phyloP scores from a whole-genome alignment of 2,888 invertebrate species.

The Sminthurinus aureus region DNA sequence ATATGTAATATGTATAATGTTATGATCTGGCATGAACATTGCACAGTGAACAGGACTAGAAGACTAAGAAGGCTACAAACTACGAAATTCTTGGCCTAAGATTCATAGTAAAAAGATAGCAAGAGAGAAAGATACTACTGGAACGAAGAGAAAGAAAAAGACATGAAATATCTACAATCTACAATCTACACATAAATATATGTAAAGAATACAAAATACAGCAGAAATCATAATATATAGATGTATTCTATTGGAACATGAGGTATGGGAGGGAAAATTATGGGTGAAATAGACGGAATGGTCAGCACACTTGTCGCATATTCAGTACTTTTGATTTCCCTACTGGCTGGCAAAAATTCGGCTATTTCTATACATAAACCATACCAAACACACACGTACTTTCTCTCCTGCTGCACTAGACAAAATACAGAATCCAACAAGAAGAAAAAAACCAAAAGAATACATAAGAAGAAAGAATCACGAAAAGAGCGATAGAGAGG shows the following conservation, averaged over 20 bases:
- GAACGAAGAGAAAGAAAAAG: too few relatives aligned
- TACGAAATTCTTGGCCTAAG: background rate
- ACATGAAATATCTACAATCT: background rate
- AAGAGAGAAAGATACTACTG: too few relatives aligned
- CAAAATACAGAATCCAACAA: too few relatives aligned
- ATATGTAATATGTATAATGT: too few relatives aligned
- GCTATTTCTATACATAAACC: constrained; percentile 46
- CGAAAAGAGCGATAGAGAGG: too few relatives aligned
- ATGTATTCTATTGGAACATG: constrained; percentile 17
- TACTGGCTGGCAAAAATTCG: constrained; percentile 40
- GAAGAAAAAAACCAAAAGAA: too few relatives aligned
- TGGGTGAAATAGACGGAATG: constrained; percentile 23
- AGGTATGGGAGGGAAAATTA: constrained; percentile 33
- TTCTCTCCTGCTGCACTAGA: too few relatives aligned
- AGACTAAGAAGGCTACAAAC: background rate
- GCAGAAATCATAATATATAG: background rate
- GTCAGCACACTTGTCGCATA: constrained; percentile 49
- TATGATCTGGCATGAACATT: too few relatives aligned
- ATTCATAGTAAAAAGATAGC: background rate
- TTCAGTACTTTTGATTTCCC: constrained; percentile 41
- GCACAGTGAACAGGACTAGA: too few relatives aligned
- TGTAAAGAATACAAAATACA: too few relatives aligned
- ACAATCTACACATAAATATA: background rate
- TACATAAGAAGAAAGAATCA: too few relatives aligned
- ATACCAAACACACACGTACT: too few relatives aligned